A percentile compares a stretch with the other conserved stretches of the same genome.
phyloP scores from a whole-genome alignment of 2,888 invertebrate species.

The Cheilosia grossa region DNA sequence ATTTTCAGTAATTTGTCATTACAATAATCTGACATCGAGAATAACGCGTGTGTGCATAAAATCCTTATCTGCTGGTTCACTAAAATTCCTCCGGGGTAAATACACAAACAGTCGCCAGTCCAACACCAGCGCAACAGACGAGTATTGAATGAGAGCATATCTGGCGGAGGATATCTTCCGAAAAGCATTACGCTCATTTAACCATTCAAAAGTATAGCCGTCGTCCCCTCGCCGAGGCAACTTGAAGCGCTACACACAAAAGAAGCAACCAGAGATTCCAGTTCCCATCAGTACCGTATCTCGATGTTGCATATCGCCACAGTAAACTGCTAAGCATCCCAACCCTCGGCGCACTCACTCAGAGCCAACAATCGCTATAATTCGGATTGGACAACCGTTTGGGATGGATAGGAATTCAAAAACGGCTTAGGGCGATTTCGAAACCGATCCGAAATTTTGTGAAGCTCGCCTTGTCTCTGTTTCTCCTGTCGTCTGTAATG shows the following conservation, averaged over 20 bases:
- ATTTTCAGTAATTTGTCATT: constrained; percentile 77
- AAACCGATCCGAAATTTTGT: constrained; percentile 73
- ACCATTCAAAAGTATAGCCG: constrained; percentile 74
- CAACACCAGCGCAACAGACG: constrained; percentile 48
- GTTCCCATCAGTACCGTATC: constrained; percentile 29
- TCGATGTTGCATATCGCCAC: constrained; percentile 61
- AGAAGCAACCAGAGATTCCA: constrained; percentile 61
- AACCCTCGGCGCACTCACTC: constrained; percentile 27
- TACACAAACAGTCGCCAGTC: constrained; percentile 33
- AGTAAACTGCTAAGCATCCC: constrained; percentile 56
- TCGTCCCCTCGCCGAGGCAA: constrained; percentile 21
- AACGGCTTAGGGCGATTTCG: constrained; percentile 71
- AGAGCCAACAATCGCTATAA: constrained; percentile 49
- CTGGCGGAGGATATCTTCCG: constrained; percentile 62
- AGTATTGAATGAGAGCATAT: constrained; percentile 44
- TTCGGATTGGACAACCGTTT: constrained; percentile 59
- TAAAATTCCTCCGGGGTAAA: constrained; percentile 48
- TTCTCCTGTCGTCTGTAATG: constrained; percentile 39
- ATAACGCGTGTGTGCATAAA: constrained; percentile 76
- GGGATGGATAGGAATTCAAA: constrained; percentile 66
- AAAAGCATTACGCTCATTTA: constrained; percentile 71
- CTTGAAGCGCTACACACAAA: constrained; percentile 43
- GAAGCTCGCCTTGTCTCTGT: constrained; percentile 54
- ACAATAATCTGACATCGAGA: constrained; percentile 77
- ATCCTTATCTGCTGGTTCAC: constrained; percentile 65